Evolutionary conservation across 1,140 invertebrate species (phyloP).

Genomic region (Drosophila cardini): DNA sequence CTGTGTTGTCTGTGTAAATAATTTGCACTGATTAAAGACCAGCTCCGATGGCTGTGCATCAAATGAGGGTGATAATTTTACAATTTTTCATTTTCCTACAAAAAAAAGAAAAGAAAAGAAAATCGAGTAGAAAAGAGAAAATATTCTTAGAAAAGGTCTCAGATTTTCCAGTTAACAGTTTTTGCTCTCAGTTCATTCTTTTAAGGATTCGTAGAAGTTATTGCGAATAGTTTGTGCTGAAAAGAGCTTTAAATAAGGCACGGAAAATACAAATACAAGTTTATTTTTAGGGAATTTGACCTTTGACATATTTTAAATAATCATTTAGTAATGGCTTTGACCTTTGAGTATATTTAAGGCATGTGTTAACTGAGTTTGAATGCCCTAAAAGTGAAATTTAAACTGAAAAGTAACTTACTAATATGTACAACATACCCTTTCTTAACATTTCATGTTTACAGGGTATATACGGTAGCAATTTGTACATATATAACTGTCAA

Average conservation of each 20-base stretch:
- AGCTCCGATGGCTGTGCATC: conserved; percentile 25
- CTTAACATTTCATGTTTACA: not conserved
- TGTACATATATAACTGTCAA: conserved; percentile 13
- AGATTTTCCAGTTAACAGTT: conserved; percentile 9
- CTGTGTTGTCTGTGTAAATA: conserved; percentile 30
- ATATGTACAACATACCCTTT: too few relatives aligned
- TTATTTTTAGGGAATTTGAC: not conserved
- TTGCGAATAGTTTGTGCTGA: not conserved
- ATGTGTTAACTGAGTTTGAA: not conserved
- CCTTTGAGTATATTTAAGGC: conserved; percentile 1
- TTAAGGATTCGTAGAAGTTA: too few relatives aligned
- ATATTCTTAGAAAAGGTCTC: conserved; percentile 4
- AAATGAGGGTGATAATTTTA: conserved; percentile 31
- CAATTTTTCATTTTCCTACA: not conserved
- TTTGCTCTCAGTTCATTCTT: conserved; percentile 4
- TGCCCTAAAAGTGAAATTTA: not conserved
- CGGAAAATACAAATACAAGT: not conserved
- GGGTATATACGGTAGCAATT: conserved; percentile 6
- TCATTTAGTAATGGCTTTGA: not conserved
- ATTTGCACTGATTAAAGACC: conserved; percentile 54
- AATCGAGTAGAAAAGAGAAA: too few relatives aligned
- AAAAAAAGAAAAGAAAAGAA: not conserved
- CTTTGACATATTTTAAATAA: not conserved
- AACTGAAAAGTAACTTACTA: not conserved
- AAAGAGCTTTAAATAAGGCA: not conserved